Evolutionary conservation across 2,113 vertebrate genomes (phyloP), one percentile per base, ranked within the genome.

Genomic region (Burhinus bistriatus): DNA sequence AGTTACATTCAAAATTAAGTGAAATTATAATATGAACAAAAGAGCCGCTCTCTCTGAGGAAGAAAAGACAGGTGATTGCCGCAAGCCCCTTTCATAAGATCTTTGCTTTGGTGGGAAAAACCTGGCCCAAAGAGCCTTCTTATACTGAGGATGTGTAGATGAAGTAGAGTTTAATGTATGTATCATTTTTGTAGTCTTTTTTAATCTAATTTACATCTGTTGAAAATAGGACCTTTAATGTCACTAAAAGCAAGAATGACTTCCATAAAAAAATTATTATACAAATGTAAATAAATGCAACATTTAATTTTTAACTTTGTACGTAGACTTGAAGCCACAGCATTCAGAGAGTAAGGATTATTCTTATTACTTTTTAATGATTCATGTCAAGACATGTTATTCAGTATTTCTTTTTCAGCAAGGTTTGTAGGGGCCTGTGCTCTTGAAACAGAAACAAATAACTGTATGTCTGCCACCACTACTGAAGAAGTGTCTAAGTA

Each of bases 341-440:
- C 49, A n/a, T 90, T 82, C 54, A 30, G 1, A 30, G 1, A 52
- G 12, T 45, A 83, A 45, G 51, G 44, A 15, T 47, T 45, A 83
- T 66, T 73, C 25, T 29, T 89, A 69, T 55, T 25, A 2, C 16
- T 76, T 52, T 42, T 29, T 25, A 30, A 18, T 59, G 19, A 42
- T n/a, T n/a, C n/a, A n/a, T n/a, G n/a, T n/a, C n/a, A n/a, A n/a
- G 58, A 54, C 5, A 22, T 0, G 0, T 81, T 90, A 68, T 40
- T 92, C 27, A 47, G 23, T 26, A 47, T 65, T 85, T 81, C 44
- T 36, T 65, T 36, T 73, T 47, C 45, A 65, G 23, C 32, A 51
- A 27, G 20, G 25, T 65, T 29, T 61, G 16, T 71, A 70, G 51
- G 9, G 70, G 15, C 14, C 38, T 51, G 20, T 57, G 32, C 29